These are phyloP conservation scores for Metopolophium dirhodum DNA, from an alignment of 1,140 invertebrate genomes.

Conservation along the genomic window DNA sequence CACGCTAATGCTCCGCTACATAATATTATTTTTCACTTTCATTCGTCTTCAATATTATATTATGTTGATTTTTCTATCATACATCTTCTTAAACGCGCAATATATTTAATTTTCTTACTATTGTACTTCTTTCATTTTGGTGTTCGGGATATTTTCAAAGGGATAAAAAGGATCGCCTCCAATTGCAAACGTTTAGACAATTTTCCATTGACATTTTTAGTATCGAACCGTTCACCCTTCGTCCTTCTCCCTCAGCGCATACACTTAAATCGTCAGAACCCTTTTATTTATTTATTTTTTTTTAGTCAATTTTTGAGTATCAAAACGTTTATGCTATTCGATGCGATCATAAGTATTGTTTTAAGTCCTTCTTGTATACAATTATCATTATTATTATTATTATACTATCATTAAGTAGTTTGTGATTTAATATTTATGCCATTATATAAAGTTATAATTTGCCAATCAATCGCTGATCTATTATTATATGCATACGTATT, in stretches of 20 bases:
- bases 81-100: neutral
- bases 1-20: neutral
- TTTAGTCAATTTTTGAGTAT: constrained; percentile 24
- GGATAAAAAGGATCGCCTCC: constrained; percentile 52
- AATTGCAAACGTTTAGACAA: constrained; percentile 46
- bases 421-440: constrained; percentile 57
- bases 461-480: constrained; percentile 38
- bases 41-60: neutral
- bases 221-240: neutral
- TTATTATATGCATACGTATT: constrained; percentile 26
- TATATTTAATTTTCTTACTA: neutral
- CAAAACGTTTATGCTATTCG: constrained; percentile 53
- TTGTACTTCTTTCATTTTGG: constrained; percentile 20
- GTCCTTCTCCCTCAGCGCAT: neutral
- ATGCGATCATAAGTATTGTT: constrained; percentile 48
- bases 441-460: constrained; percentile 54
- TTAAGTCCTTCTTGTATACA: constrained; percentile 35
- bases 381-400: constrained; percentile 41
- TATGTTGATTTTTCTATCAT: neutral
- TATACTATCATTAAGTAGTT: constrained; percentile 41
- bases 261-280: neutral
- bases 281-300: neutral
- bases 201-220: neutral
- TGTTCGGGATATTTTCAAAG: constrained; percentile 49
- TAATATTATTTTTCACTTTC: neutral